Evolutionary conservation across 92 coral and sea anemone genomes (phyloP).

Genomic region (Epizoanthus stellaris): DNA sequence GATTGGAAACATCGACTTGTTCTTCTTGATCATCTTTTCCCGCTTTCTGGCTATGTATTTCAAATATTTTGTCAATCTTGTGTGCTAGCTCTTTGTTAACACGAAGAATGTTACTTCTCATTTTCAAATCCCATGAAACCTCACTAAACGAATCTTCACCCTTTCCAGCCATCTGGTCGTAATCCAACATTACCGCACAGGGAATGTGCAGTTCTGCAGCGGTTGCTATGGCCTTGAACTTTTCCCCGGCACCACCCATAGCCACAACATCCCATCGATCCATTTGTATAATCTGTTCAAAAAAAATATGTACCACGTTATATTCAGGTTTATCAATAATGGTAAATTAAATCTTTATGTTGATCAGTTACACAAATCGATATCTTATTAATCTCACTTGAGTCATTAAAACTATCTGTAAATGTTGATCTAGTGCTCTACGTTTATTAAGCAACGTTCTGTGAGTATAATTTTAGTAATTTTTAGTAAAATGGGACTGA

Average conservation of each 20-base stretch:
- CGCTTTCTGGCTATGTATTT: not conserved
- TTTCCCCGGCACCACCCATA: constrained; percentile 20
- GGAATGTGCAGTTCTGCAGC: constrained; percentile 29
- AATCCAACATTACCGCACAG: constrained; percentile 29
- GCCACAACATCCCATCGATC: constrained; percentile 44
- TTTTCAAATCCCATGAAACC: constrained; percentile 4
- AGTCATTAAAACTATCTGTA: no score
- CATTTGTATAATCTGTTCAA: constrained; percentile 17
- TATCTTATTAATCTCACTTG: no score
- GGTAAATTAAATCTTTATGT: no score
- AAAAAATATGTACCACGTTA: no score
- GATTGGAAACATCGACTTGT: not conserved
- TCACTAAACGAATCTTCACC: constrained; percentile 15
- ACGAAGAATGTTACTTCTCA: constrained; percentile 2
- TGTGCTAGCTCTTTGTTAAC: constrained; percentile 2
- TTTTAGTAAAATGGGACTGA: no score
- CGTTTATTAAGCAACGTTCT: no score
- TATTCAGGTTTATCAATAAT: no score
- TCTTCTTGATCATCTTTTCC: not conserved
- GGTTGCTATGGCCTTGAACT: constrained; percentile 25
- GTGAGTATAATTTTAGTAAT: no score
- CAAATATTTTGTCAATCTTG: constrained; percentile 12
- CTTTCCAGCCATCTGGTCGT: constrained; percentile 20
- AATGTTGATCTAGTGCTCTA: no score
- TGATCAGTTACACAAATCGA: no score